Evolutionary conservation across 2,888 invertebrate species (phyloP).

Genomic region (Athalia cordata): DNA sequence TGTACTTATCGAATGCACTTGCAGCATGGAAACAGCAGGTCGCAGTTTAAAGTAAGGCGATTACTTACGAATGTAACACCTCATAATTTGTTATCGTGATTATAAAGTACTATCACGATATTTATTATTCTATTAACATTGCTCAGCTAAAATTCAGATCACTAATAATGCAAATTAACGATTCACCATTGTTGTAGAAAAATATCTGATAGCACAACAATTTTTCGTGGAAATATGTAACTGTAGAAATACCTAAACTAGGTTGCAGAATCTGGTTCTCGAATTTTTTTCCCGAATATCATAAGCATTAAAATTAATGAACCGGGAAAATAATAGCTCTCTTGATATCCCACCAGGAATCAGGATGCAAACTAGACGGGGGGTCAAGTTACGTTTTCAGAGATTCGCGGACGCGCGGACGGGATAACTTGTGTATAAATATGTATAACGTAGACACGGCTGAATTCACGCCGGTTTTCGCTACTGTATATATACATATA

Average conservation of each 20-base stretch:
- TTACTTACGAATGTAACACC: too few species aligned
- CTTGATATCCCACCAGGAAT: conserved; percentile 27
- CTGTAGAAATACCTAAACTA: neutral
- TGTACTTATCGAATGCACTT: neutral
- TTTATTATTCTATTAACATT: too few species aligned
- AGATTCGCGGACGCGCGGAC: neutral
- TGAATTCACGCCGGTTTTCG: conserved; percentile 17
- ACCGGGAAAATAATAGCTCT: conserved; percentile 44
- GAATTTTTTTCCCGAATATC: conserved; percentile 34
- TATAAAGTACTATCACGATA: too few species aligned
- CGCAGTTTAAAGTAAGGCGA: neutral
- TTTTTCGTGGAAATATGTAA: conserved; percentile 31
- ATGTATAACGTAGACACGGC: conserved; percentile 39
- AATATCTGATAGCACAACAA: neutral
- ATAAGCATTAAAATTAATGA: conserved; percentile 45
- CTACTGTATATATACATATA: neutral
- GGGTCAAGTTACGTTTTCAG: conserved; percentile 36
- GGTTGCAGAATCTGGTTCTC: conserved; percentile 39
- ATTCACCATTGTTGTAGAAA: too few species aligned
- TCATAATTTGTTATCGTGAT: too few species aligned
- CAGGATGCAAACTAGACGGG: conserved; percentile 29
- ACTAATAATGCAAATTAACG: too few species aligned
- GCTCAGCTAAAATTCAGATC: too few species aligned
- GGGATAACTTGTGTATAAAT: conserved; percentile 20
- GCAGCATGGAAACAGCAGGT: neutral